Conservation (phyloP, 1,140 invertebrate genomes). For the Papilio glaucus region DNA sequence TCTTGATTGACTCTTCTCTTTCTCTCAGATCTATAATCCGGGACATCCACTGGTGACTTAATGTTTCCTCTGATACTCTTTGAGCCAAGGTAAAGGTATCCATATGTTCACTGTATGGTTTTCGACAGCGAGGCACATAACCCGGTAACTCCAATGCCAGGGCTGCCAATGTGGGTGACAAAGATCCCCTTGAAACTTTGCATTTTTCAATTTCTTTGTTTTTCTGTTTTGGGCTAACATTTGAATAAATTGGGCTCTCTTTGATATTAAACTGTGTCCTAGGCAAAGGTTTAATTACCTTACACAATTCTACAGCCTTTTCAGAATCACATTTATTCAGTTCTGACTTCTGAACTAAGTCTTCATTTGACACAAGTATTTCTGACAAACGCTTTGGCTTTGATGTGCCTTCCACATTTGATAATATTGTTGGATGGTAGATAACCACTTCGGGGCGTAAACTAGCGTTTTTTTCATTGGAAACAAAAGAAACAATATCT, state of each 20-base stretch:
- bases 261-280: slow-evolving; percentile 52
- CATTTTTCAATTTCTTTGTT: slow-evolving; percentile 45
- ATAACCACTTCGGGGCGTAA: slow-evolving; percentile 72
- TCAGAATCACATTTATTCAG: slow-evolving; percentile 75
- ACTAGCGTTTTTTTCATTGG: slow-evolving; percentile 58
- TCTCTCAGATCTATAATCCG: slow-evolving; percentile 71
- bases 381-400: slow-evolving; percentile 56
- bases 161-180: slow-evolving; percentile 77
- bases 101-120: slow-evolving; percentile 60
- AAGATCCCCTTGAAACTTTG: slow-evolving; percentile 44
- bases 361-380: slow-evolving; percentile 59
- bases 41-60: slow-evolving; percentile 80
- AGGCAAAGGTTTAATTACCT: slow-evolving; percentile 60
- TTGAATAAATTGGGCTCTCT: slow-evolving; percentile 69
- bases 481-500: slow-evolving; percentile 69
- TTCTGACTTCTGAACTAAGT: slow-evolving; percentile 50
- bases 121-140: slow-evolving; percentile 74
- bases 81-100: slow-evolving; percentile 65
- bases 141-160: slow-evolving; percentile 79
- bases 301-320: slow-evolving; percentile 68
- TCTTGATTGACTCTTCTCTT: slow-evolving; percentile 75
- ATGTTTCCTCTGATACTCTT: slow-evolving; percentile 73
- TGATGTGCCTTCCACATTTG: slow-evolving; percentile 61
- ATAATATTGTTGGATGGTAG: slow-evolving; percentile 77
- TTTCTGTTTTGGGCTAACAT: slow-evolving; percentile 59